phyloP scores from a whole-genome alignment of 2,113 vertebrate genomes.

The Ammodytes dubius region DNA sequence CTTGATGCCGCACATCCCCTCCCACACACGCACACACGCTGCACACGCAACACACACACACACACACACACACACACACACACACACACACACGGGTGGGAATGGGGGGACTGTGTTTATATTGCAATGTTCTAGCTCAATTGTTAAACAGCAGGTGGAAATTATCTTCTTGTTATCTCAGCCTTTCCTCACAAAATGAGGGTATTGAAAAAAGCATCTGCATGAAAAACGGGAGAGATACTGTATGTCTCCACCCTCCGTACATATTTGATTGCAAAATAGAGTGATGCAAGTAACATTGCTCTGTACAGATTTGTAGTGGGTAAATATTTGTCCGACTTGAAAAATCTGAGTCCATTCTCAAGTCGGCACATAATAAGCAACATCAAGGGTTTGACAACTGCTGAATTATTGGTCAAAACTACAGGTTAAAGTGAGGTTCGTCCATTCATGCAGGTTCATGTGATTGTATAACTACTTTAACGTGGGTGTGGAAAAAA shows the following conservation, averaged over 20 bases:
- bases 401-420: neutral
- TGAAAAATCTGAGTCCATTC: neutral
- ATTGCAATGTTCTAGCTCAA: conserved; percentile 21
- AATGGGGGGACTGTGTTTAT: neutral
- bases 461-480: neutral
- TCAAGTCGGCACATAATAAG: too few species aligned
- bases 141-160: conserved; percentile 68
- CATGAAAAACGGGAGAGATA: conserved; percentile 6
- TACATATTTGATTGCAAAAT: neutral
- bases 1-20: conserved; percentile 35
- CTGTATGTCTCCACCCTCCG: neutral
- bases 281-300: neutral
- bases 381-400: neutral
- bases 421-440: neutral
- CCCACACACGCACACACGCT: conserved; percentile 2
- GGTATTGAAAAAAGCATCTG: conserved; percentile 9
- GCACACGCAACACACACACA: conserved; percentile 27
- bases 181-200: conserved; percentile 39
- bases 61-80: conserved; percentile 11
- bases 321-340: neutral
- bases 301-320: neutral
- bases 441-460: neutral
- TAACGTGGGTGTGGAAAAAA: neutral
- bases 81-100: neutral
- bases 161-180: conserved; percentile 56